Evolutionary conservation across 2,888 invertebrate genomes (phyloP).

Genomic region (Mamestra brassicae): DNA sequence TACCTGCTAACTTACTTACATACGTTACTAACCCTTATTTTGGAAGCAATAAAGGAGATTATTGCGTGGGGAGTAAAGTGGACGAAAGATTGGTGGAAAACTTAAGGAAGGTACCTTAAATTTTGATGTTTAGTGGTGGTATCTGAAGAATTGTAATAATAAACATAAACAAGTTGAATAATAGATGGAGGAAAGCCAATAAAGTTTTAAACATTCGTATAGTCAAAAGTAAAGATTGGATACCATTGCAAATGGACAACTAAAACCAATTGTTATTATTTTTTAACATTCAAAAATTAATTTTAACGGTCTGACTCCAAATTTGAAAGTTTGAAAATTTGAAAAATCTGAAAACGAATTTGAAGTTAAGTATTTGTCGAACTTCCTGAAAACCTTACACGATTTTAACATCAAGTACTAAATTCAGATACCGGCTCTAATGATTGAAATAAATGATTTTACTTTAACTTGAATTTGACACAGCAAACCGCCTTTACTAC

Average conservation of each 20-base stretch:
- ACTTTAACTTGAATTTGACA: background rate
- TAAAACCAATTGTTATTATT: background rate
- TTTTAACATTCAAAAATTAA: background rate
- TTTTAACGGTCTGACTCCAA: background rate
- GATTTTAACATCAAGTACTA: too few species aligned
- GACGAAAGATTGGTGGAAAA: conserved; percentile 65
- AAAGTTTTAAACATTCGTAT: background rate
- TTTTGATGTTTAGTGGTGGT: conserved; percentile 36
- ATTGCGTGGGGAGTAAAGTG: conserved; percentile 23
- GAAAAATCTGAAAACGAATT: too few species aligned
- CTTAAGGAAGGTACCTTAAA: conserved; percentile 65
- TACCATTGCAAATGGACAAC: too few species aligned
- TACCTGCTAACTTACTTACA: conserved; percentile 52
- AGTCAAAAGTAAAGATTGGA: too few species aligned
- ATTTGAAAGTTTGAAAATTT: too few species aligned
- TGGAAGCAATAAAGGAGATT: conserved; percentile 31
- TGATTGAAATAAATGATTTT: background rate
- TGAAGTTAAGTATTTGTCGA: too few species aligned
- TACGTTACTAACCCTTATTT: conserved; percentile 43
- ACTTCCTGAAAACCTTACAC: too few species aligned
- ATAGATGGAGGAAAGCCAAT: background rate
- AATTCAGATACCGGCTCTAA: background rate
- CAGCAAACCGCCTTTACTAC: background rate
- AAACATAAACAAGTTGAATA: background rate
- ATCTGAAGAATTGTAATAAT: background rate